Evolutionary conservation across 92 coral and sea anemone species (phyloP).

Genomic region (Pocillopora grandis): DNA sequence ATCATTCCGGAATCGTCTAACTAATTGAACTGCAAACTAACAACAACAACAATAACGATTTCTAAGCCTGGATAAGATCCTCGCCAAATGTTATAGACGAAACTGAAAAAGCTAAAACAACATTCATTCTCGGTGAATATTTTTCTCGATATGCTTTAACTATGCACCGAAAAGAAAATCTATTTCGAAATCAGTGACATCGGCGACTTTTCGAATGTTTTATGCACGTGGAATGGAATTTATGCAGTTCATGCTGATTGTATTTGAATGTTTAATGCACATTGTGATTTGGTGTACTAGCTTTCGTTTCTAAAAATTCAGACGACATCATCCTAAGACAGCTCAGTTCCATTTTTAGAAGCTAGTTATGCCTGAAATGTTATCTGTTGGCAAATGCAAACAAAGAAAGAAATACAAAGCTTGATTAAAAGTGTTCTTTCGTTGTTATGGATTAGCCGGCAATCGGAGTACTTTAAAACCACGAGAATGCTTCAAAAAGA

Average conservation of each 20-base stretch:
- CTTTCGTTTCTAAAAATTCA: neutral
- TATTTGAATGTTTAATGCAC: neutral
- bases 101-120: neutral
- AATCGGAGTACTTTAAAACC: neutral
- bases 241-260: neutral
- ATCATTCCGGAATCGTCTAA: neutral
- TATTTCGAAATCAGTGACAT: neutral
- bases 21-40: neutral
- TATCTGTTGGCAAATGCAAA: neutral
- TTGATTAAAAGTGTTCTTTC: neutral
- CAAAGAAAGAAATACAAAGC: neutral
- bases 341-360: neutral
- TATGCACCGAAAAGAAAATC: neutral
- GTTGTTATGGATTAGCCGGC: conserved; percentile 2
- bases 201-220: neutral
- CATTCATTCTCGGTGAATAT: neutral
- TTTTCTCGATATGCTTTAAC: neutral
- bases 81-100: neutral
- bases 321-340: neutral
- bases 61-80: neutral
- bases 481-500: neutral
- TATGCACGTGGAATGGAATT: neutral
- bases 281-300: neutral
- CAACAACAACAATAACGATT: neutral
- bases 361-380: neutral